phyloP scores from a whole-genome alignment of 2,113 vertebrate genomes.

The Neotragus moschatus region DNA sequence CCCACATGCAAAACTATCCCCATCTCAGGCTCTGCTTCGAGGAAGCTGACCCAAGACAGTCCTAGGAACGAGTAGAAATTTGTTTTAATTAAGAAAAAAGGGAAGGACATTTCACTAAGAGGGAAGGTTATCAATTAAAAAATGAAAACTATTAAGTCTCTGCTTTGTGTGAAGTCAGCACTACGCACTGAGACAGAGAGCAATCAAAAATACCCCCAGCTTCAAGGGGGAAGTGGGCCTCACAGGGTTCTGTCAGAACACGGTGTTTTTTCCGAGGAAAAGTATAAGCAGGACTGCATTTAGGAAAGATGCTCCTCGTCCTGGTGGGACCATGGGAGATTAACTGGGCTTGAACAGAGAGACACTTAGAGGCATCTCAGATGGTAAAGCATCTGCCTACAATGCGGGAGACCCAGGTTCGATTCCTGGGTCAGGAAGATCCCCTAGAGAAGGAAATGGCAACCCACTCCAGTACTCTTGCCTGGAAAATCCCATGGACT shows the following conservation, averaged over 20 bases:
- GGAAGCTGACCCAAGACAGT: not conserved
- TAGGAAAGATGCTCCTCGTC: not conserved
- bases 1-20: not conserved
- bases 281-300: not conserved
- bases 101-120: not conserved
- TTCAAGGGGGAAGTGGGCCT: not conserved
- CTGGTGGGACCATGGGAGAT: not conserved
- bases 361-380: not conserved
- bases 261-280: not conserved
- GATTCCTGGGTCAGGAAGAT: no score
- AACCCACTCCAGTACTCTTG: no score
- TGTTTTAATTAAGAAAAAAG: not conserved
- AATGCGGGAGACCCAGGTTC: no score
- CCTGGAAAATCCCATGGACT: no score
- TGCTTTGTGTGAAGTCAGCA: not conserved
- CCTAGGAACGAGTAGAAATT: not conserved
- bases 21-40: not conserved
- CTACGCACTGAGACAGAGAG: not conserved
- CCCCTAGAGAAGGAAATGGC: no score
- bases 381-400: no score
- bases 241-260: not conserved
- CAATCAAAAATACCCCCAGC: not conserved
- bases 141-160: not conserved
- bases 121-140: not conserved
- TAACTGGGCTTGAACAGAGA: not conserved